Base-by-base conservation (phyloP, 2,113 vertebrate species). In the Myotis lucifugus region DNA sequence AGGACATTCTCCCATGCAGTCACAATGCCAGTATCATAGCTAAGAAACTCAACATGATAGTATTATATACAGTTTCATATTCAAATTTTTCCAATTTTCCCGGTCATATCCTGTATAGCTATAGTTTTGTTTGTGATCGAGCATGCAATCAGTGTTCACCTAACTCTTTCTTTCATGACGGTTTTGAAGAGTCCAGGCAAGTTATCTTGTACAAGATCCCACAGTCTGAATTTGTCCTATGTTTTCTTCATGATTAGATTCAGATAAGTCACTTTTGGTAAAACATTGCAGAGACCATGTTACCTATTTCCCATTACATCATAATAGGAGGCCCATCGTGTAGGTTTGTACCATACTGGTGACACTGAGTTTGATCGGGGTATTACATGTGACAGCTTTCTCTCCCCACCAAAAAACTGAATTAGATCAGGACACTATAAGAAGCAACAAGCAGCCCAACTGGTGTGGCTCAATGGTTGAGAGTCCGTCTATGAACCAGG, bases 141-240 rank as follows among this genome's bases (percentile, higher is more conserved):
- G 54, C 25, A 50, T 82, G 27, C 3, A 4, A 17, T 77, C 73
- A 85, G 29, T 85, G 40, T 61, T 94, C 15, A 69, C 14, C 27
- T 73, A 25, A 78, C 52, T 83, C 87, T 91, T n/a, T n/a, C n/a
- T n/a, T 88, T 79, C 40, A 34, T 72, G 76, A 69, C 21, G 46
- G 77, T 93, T 86, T 91, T 90, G 13, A 72, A 85, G 42, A 79
- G 19, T 88, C 89, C 4, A 50, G 19, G 25, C 81, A 86, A 72
- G 48, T 69, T 69, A 37, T 72, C 34, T 86, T 66, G 40, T 61
- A 70, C 34, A 72, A 73, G 46, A 0, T 73, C 17, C 32, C 29
- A 46, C 25, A 42, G 34, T 74, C 48, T 61, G 66, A 94, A 81
- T 74, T 79, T 69, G 14, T 89, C n/a, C 74, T 92, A 13, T 72